These are phyloP conservation scores for Papilio dardanus DNA, from an alignment of 1,140 invertebrate species.

Conservation along the genomic window DNA sequence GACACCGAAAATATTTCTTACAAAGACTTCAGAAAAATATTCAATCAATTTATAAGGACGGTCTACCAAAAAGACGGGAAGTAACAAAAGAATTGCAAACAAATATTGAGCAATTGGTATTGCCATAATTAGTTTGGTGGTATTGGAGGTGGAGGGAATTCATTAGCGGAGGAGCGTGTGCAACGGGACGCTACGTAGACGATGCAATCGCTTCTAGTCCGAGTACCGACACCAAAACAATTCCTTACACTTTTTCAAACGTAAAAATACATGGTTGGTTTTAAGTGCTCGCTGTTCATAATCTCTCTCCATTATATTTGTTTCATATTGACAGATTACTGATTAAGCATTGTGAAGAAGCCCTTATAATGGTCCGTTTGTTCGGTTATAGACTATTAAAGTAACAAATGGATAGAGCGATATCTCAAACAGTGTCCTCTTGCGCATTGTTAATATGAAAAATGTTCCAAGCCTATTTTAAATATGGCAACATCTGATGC, in stretches of 20 bases:
- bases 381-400: background rate
- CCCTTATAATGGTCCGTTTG: background rate
- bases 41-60: background rate
- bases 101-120: conserved; percentile 10
- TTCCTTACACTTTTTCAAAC: background rate
- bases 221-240: conserved; percentile 46
- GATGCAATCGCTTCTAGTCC: conserved; percentile 60
- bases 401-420: conserved; percentile 14
- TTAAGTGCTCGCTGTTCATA: no score
- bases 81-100: conserved; percentile 1
- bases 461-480: background rate
- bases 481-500: conserved; percentile 9
- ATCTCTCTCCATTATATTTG: no score
- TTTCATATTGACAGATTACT: background rate
- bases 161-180: conserved; percentile 55
- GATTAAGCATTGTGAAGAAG: background rate
- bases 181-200: conserved; percentile 54
- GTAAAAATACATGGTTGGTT: no score
- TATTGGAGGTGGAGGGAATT: conserved; percentile 50
- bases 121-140: conserved; percentile 56
- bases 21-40: background rate
- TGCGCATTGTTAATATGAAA: conserved; percentile 12
- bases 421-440: background rate
- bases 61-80: background rate
- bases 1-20: no score